A percentile compares a stretch with the other conserved stretches of the same genome.
These are phyloP conservation scores for Acanthopleura granulata DNA, from an alignment of 2,888 invertebrate genomes.

Conservation along the genomic window DNA sequence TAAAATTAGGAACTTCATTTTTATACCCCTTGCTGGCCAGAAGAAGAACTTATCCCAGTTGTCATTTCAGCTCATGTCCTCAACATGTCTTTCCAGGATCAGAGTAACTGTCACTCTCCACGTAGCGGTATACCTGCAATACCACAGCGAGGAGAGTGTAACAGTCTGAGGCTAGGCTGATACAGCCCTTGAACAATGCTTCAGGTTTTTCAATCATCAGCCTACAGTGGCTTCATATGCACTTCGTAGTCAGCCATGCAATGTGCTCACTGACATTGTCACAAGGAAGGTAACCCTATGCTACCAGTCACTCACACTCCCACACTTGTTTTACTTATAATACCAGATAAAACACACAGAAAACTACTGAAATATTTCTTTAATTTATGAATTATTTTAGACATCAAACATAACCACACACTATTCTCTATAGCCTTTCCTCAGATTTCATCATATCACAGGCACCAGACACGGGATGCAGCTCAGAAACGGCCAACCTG, in stretches of 20 bases:
- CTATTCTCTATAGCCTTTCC: neutral
- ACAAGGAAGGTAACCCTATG: conserved; percentile 22
- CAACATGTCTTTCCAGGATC: neutral
- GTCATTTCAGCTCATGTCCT: too few species aligned
- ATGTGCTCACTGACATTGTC: conserved; percentile 30
- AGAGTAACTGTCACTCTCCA: neutral
- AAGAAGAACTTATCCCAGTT: too few species aligned
- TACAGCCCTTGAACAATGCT: too few species aligned
- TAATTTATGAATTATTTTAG: neutral
- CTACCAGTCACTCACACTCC: conserved; percentile 16
- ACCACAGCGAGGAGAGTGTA: neutral
- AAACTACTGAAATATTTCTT: too few species aligned
- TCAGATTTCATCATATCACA: too few species aligned
- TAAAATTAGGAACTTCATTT: too few species aligned
- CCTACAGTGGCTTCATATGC: conserved; percentile 43
- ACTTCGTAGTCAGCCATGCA: conserved; percentile 38
- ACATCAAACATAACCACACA: neutral
- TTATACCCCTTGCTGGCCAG: too few species aligned
- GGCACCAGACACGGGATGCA: too few species aligned
- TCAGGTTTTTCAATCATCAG: conserved; percentile 39
- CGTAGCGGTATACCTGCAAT: neutral
- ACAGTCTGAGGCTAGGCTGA: neutral
- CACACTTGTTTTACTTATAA: neutral
- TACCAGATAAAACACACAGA: too few species aligned
- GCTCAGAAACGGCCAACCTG: too few species aligned